These are phyloP conservation scores for Poecilia gillii DNA, from an alignment of 2,797 vertebrate genomes.

Conservation along the genomic window DNA sequence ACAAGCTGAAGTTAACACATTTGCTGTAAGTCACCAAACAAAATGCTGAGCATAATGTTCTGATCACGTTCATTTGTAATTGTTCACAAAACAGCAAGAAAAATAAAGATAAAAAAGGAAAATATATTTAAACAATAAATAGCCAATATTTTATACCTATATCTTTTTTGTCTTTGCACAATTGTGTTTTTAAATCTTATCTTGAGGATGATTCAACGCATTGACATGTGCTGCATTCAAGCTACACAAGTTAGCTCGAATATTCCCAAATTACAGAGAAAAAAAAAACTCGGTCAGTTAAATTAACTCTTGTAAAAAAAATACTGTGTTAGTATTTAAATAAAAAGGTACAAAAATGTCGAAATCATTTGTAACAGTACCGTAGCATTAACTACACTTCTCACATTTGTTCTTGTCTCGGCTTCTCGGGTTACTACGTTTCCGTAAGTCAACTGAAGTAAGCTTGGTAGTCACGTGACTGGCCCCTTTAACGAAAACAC, in stretches of 20 bases:
- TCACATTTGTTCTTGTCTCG: too few species aligned
- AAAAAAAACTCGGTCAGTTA: neutral
- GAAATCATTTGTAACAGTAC: neutral
- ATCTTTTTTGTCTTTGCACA: neutral
- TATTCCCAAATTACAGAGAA: accelerated
- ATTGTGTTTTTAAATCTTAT: neutral
- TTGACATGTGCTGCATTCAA: slow-evolving; percentile 26
- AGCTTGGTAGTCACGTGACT: slow-evolving; percentile 56
- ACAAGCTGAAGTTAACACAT: neutral
- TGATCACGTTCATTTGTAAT: neutral
- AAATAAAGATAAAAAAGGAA: neutral
- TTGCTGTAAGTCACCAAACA: neutral
- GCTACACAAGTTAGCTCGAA: neutral
- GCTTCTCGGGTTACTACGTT: neutral
- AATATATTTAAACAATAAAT: neutral
- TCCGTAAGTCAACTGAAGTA: neutral
- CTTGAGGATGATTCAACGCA: neutral
- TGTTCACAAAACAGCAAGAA: neutral
- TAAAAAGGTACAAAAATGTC: neutral
- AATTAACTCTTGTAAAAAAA: neutral
- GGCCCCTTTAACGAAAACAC: slow-evolving; percentile 43
- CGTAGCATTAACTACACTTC: accelerated
- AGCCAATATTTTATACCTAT: neutral
- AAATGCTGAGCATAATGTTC: neutral
- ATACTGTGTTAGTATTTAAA: neutral